phyloP scores from a whole-genome alignment of 2,888 invertebrate species.

The Tipula vernalis region DNA sequence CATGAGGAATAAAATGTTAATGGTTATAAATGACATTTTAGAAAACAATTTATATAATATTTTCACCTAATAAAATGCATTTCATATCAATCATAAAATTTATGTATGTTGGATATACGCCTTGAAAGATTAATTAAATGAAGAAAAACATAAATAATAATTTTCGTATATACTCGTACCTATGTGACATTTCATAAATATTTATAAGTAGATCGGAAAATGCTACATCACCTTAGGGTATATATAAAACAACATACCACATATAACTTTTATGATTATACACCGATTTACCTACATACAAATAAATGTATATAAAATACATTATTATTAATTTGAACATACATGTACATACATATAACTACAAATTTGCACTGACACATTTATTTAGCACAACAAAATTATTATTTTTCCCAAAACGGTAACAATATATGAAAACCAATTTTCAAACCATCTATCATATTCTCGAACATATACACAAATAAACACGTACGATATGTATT shows the following conservation, averaged over 20 bases:
- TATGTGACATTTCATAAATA: background rate
- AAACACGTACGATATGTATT: background rate
- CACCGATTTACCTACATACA: too few species aligned
- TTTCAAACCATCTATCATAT: background rate
- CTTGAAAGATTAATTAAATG: background rate
- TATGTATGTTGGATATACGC: background rate
- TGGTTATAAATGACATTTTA: background rate
- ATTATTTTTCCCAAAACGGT: background rate
- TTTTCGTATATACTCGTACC: background rate
- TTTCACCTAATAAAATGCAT: constrained; percentile 4
- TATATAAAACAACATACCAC: background rate
- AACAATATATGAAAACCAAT: background rate
- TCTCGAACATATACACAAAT: background rate
- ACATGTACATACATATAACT: background rate
- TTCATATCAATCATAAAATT: background rate
- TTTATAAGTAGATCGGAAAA: background rate
- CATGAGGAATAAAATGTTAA: background rate
- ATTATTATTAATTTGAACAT: background rate
- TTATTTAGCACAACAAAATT: background rate
- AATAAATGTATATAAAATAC: background rate
- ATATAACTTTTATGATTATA: too few species aligned
- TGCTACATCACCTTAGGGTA: background rate
- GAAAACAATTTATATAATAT: background rate
- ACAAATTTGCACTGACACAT: background rate
- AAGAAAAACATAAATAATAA: constrained; percentile 6